A percentile compares a stretch with the other conserved stretches of the same genome.
Evolutionary conservation across 2,113 vertebrate species (phyloP).

Genomic region (Alosa alosa): DNA sequence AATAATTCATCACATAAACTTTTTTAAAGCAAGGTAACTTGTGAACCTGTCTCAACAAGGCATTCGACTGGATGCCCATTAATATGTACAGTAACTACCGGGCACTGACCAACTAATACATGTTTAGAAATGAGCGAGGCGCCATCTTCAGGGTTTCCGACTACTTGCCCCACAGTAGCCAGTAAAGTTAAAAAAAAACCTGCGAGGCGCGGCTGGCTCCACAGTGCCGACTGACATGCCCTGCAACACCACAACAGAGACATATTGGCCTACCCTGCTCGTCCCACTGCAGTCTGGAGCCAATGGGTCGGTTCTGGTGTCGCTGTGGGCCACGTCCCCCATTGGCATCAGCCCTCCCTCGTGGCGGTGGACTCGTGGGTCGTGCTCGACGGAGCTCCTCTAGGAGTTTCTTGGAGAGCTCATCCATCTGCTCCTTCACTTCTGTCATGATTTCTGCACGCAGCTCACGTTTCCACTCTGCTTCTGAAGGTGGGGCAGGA

Average conservation of each 20-base stretch:
- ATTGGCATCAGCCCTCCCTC: not conserved
- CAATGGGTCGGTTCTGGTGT: not conserved
- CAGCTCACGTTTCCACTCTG: not conserved
- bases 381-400: not conserved
- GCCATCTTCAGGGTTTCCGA: not conserved
- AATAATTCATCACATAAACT: not conserved
- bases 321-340: not conserved
- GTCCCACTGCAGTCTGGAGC: not conserved
- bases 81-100: not conserved
- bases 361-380: not conserved
- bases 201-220: not conserved
- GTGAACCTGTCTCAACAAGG: not conserved
- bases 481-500: not conserved
- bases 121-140: no score
- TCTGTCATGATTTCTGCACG: not conserved
- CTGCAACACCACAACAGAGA: not conserved
- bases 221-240: not conserved
- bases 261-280: not conserved
- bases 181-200: not conserved
- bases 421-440: not conserved
- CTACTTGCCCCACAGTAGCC: not conserved
- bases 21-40: not conserved
- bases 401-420: not conserved
- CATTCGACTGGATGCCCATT: not conserved
- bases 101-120: not conserved